phyloP scores from a whole-genome alignment of 2,888 invertebrate species.

The Acanthosoma haemorrhoidale region DNA sequence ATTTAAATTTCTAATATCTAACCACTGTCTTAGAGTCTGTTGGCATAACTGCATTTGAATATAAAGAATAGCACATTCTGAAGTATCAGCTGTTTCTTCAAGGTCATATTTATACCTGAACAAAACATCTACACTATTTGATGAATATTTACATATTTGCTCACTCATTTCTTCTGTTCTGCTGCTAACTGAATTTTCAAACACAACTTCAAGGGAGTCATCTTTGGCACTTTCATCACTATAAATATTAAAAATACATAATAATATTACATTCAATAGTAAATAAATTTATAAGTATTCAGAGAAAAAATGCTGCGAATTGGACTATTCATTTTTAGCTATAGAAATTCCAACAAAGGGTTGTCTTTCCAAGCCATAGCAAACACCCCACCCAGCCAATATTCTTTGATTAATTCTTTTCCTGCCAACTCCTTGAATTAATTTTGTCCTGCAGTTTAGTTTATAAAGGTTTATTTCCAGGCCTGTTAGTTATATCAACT shows the following conservation, averaged over 20 bases:
- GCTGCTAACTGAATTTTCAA: constrained; percentile 31
- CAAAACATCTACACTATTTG: constrained; percentile 2
- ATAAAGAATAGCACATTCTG: constrained; percentile 64
- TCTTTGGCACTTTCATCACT: constrained; percentile 29
- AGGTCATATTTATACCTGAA: constrained; percentile 25
- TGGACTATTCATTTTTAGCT: too few species aligned
- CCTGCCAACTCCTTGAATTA: too few species aligned
- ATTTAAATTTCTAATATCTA: constrained; percentile 56
- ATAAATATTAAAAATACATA: not conserved
- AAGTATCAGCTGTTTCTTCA: constrained; percentile 40
- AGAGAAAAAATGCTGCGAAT: too few species aligned
- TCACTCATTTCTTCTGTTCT: not conserved
- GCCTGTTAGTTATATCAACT: too few species aligned
- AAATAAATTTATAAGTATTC: not conserved
- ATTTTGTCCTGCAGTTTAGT: too few species aligned
- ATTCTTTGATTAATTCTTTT: too few species aligned
- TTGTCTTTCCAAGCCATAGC: too few species aligned
- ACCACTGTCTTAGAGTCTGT: constrained; percentile 68
- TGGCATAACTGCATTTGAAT: constrained; percentile 81
- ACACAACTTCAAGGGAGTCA: constrained; percentile 37
- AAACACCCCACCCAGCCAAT: too few species aligned
- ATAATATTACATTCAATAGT: not conserved
- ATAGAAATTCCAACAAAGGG: too few species aligned
- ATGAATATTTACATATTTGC: constrained; percentile 23
- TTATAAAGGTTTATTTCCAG: too few species aligned